These are phyloP conservation scores for Protobothrops mucrosquamatus DNA, from an alignment of 2,113 vertebrate genomes.

Conservation along the genomic window DNA sequence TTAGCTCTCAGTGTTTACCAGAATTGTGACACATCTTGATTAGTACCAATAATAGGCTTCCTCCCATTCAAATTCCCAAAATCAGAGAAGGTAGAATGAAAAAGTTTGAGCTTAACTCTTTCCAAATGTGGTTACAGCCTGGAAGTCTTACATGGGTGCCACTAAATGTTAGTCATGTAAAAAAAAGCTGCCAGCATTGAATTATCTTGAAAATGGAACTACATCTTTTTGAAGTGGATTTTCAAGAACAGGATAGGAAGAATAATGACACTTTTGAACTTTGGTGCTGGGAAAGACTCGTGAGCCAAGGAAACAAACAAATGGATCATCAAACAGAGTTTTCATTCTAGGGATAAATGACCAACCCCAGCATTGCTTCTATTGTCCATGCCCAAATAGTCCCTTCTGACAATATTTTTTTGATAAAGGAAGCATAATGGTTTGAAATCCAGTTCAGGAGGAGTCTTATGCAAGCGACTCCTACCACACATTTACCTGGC, in stretches of 20 bases:
- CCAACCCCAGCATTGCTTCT: background rate
- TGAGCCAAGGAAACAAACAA: background rate
- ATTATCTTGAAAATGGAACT: background rate
- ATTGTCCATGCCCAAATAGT: background rate
- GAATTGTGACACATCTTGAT: background rate
- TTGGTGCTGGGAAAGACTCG: background rate
- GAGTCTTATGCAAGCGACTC: background rate
- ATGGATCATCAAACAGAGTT: background rate
- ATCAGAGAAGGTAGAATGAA: background rate
- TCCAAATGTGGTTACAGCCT: background rate
- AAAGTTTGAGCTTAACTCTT: no score
- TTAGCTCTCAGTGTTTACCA: background rate
- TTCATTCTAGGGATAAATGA: no score
- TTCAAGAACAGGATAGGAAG: background rate
- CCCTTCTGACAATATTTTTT: background rate
- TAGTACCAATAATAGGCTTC: background rate
- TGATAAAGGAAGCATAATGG: background rate
- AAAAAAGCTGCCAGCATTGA: background rate
- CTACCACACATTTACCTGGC: background rate
- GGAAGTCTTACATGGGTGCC: background rate
- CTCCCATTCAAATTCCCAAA: background rate
- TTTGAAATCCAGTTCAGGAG: background rate
- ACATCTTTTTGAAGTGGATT: background rate
- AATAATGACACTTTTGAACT: background rate
- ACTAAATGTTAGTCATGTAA: background rate